Percentiles rank a stretch among this genome's conserved stretches.
These are phyloP conservation scores for Dinothrombium tinctorium DNA, from an alignment of 1,140 invertebrate species.

Conservation along the genomic window DNA sequence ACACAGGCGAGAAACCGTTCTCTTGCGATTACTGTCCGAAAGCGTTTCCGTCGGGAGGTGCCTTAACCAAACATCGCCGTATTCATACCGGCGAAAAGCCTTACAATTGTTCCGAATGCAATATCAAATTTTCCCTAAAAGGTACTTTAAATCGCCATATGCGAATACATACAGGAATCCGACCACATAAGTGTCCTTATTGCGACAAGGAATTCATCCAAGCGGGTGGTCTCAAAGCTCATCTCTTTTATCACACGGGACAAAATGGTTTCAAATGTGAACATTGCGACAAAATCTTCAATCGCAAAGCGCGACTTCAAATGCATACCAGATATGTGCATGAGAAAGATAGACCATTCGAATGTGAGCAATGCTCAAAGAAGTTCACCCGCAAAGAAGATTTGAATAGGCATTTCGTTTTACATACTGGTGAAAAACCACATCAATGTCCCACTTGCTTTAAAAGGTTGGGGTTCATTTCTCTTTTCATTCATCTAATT, in stretches of 20 bases:
- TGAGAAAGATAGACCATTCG: constrained; percentile 34
- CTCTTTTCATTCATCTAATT: not conserved
- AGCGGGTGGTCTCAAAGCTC: constrained; percentile 47
- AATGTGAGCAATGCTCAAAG: constrained; percentile 33
- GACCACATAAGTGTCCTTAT: constrained; percentile 21
- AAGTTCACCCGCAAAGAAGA: constrained; percentile 41
- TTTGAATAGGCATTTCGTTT: constrained; percentile 31
- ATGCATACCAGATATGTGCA: constrained; percentile 39
- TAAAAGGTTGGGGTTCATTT: constrained; percentile 21
- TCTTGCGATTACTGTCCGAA: constrained; percentile 38
- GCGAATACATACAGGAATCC: constrained; percentile 32
- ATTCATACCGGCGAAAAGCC: constrained; percentile 60
- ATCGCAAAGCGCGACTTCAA: constrained; percentile 34
- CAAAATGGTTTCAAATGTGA: constrained; percentile 43
- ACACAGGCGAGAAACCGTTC: constrained; percentile 39
- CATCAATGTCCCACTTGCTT: constrained; percentile 33
- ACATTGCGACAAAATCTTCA: constrained; percentile 45
- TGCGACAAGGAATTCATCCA: constrained; percentile 51
- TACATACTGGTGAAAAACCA: constrained; percentile 38
- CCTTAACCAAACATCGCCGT: constrained; percentile 48
- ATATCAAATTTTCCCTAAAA: constrained; percentile 40
- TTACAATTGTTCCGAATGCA: constrained; percentile 27
- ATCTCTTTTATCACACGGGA: constrained; percentile 63
- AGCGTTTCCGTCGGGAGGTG: constrained; percentile 38
- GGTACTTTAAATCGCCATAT: constrained; percentile 45